These are phyloP conservation scores for Erythrolamprus reginae DNA, from an alignment of 2,113 vertebrate genomes.

Conservation along the genomic window DNA sequence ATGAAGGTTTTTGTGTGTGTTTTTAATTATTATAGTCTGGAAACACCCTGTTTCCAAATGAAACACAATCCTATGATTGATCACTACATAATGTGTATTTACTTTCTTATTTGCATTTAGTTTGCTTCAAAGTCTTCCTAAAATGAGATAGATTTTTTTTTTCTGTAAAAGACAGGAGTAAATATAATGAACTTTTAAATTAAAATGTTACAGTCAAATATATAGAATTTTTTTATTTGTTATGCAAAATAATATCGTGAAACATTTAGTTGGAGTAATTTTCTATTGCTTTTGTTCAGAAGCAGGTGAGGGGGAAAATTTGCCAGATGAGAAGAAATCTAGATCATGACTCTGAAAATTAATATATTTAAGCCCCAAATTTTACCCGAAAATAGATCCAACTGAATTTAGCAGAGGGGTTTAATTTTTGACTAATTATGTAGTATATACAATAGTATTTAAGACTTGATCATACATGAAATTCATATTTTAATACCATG, in stretches of 20 bases:
- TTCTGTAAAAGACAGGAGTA: constrained; percentile 57
- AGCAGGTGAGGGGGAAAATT: not conserved
- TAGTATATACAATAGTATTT: not conserved
- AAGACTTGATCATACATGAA: not conserved
- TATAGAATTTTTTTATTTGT: constrained; percentile 50
- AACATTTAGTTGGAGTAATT: constrained; percentile 25
- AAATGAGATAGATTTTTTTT: constrained; percentile 39
- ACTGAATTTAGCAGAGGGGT: not conserved
- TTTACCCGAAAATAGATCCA: not conserved
- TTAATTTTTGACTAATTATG: not conserved
- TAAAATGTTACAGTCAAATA: constrained; percentile 11
- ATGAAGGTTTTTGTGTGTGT: constrained; percentile 31
- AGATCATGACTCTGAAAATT: not conserved
- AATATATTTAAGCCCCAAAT: not conserved
- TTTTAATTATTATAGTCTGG: not conserved
- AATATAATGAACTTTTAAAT: constrained; percentile 47
- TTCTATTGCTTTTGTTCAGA: not conserved
- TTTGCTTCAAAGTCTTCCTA: constrained; percentile 44
- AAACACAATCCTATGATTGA: not conserved
- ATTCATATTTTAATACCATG: not conserved
- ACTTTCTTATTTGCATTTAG: not conserved
- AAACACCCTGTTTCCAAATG: not conserved
- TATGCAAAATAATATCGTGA: constrained; percentile 45
- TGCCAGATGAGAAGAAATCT: not conserved
- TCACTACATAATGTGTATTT: not conserved